These are phyloP conservation scores for Dynastes tityus DNA, from an alignment of 2,888 invertebrate species.

Conservation along the genomic window DNA sequence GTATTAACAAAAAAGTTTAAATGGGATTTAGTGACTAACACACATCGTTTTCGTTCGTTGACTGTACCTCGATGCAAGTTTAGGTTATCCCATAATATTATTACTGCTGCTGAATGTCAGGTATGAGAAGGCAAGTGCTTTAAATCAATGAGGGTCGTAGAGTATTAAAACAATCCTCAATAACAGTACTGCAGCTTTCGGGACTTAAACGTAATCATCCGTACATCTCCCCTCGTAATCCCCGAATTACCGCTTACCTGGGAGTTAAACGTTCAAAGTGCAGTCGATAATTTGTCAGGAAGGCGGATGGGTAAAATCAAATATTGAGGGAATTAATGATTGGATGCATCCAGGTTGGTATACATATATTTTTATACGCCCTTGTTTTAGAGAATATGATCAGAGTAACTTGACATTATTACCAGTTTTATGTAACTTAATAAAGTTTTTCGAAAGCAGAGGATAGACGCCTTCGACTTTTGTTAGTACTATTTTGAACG, in stretches of 20 bases:
- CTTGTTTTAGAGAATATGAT: not conserved
- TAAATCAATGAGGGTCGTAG: constrained; percentile 46
- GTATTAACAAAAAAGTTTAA: no score
- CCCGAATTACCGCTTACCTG: constrained; percentile 55
- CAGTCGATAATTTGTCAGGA: not conserved
- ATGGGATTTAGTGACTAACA: no score
- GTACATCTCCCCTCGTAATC: constrained; percentile 54
- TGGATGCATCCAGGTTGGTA: not conserved
- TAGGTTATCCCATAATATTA: constrained; percentile 40
- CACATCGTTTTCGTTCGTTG: not conserved
- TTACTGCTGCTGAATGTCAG: constrained; percentile 36
- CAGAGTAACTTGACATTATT: no score
- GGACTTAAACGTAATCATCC: constrained; percentile 54
- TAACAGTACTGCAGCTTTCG: constrained; percentile 54
- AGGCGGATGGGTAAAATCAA: not conserved
- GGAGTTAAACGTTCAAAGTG: constrained; percentile 32
- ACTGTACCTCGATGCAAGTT: constrained; percentile 27
- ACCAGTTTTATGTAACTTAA: no score
- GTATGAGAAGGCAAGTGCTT: constrained; percentile 49
- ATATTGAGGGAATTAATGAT: not conserved
- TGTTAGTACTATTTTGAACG: no score
- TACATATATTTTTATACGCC: not conserved
- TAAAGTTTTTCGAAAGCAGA: no score
- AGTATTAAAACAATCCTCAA: constrained; percentile 58
- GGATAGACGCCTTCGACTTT: no score